Evolutionary conservation across 2,888 invertebrate species (phyloP), one percentile per base, ranked within the genome.

Genomic region (Fragum sueziense): DNA sequence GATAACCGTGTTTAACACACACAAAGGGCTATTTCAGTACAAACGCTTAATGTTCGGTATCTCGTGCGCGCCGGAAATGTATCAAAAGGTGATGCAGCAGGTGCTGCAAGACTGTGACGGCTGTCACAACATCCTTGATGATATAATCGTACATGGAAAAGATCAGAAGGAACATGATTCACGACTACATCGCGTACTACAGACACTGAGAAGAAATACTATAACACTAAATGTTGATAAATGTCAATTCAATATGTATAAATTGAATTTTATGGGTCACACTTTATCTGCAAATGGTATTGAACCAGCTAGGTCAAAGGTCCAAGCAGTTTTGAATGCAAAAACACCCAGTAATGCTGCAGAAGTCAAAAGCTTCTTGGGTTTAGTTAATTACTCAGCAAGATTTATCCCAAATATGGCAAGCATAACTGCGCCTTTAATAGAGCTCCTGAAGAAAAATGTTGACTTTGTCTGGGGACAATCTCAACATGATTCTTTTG

Each of bases 281-380:
- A 22, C 29, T 33, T 70, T 70, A 34, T 70, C 57, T 7, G 70
- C n/a, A 11, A 11, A 31, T 22, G 70, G 70, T 31, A 34, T 70
- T n/a, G 70, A 52, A 29, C 70, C 70, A 31, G 33, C 70, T 25
- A 34, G 51, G 22, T 27, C 57, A 7, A 70, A 54, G 17, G 59
- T 75, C 4, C 9, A 62, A 34, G 71, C 47, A 27, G 65, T 70
- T 2, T 20, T 65, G 2, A 57, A 70, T 68, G 71, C 72, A 20
- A 62, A 80, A 25, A 79, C 57, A 29, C 52, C 59, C 11, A 74
- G 80, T 17, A 74, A 78, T 33, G 54, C 73, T 14, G 82, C 86
- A 65, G 84, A 86, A 54, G 37, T 80, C 25, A 76, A 71, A 22
- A 34, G 68, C 67, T 52, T 27, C 76, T 27, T 22, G 47, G 47